These are phyloP conservation scores for Zaprionus kolodkinae DNA, from an alignment of 1,140 invertebrate species.

Conservation along the genomic window DNA sequence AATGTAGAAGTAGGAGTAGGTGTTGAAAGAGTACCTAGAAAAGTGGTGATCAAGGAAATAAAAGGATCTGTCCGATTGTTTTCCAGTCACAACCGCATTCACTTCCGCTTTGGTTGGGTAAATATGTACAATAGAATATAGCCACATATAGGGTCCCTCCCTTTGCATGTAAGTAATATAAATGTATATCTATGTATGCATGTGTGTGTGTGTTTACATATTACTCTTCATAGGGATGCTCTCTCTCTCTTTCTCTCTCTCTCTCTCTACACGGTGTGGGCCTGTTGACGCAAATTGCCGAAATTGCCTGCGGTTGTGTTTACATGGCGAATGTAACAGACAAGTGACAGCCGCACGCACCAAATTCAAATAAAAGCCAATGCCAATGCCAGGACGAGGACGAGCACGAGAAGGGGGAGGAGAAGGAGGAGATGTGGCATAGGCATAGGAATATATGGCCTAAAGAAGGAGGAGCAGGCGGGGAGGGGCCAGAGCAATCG, in stretches of 20 bases:
- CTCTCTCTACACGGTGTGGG: slow-evolving; percentile 56
- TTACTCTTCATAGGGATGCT: slow-evolving; percentile 19
- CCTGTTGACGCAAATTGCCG: slow-evolving; percentile 81
- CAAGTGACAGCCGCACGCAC: slow-evolving; percentile 80
- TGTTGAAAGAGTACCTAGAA: not conserved
- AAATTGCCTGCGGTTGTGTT: slow-evolving; percentile 82
- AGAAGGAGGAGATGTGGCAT: not conserved
- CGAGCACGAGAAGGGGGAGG: not conserved
- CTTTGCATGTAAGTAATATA: not conserved
- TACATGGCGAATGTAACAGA: slow-evolving; percentile 81
- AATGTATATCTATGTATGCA: not conserved
- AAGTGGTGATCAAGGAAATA: not conserved
- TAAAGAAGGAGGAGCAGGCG: not conserved
- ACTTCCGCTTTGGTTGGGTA: not conserved
- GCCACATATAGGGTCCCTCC: not conserved
- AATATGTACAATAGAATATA: not conserved
- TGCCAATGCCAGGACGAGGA: slow-evolving; percentile 57
- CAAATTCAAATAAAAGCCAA: slow-evolving; percentile 82
- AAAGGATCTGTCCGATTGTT: not conserved
- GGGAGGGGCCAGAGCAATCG: slow-evolving; percentile 49
- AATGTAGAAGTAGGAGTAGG: no score
- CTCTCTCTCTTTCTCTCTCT: not conserved
- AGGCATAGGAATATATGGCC: slow-evolving; percentile 11
- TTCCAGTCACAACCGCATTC: not conserved
- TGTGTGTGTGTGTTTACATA: not conserved